phyloP scores from a whole-genome alignment of 2,113 vertebrate genomes.

The Nipponia nippon region DNA sequence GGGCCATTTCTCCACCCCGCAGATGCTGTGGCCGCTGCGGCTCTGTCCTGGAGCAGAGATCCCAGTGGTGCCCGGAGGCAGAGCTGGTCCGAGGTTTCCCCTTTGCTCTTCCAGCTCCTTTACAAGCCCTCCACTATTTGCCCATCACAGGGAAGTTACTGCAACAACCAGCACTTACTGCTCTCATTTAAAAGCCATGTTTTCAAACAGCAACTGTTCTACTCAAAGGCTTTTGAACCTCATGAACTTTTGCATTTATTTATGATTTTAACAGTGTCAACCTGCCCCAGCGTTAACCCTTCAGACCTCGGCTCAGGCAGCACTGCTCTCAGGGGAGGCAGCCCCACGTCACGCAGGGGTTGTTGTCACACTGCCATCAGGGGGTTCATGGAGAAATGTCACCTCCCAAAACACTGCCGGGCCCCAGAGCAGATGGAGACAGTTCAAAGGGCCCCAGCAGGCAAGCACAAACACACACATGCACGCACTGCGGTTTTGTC shows the following conservation, averaged over 20 bases:
- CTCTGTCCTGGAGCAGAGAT: background rate
- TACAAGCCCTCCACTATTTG: background rate
- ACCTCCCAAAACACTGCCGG: background rate
- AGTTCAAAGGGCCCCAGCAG: slow-evolving; percentile 41
- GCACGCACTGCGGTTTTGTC: background rate
- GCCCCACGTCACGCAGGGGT: background rate
- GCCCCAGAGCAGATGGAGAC: slow-evolving; percentile 38
- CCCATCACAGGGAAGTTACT: background rate
- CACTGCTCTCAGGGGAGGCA: background rate
- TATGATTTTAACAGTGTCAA: background rate
- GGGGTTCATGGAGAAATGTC: background rate
- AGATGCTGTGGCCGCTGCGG: background rate
- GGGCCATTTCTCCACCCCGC: background rate
- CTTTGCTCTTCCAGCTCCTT: background rate
- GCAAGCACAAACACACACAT: background rate
- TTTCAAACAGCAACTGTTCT: background rate
- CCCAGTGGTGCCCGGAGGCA: accelerated
- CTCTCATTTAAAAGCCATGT: background rate
- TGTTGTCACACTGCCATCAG: background rate
- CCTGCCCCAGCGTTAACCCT: background rate
- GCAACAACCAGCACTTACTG: background rate
- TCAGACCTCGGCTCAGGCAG: background rate
- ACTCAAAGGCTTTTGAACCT: background rate
- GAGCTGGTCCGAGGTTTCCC: background rate
- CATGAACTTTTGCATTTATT: background rate